Percentiles rank a stretch among this genome's conserved stretches.
These are phyloP conservation scores for Thyatira batis DNA, from an alignment of 2,888 invertebrate species.

Conservation along the genomic window DNA sequence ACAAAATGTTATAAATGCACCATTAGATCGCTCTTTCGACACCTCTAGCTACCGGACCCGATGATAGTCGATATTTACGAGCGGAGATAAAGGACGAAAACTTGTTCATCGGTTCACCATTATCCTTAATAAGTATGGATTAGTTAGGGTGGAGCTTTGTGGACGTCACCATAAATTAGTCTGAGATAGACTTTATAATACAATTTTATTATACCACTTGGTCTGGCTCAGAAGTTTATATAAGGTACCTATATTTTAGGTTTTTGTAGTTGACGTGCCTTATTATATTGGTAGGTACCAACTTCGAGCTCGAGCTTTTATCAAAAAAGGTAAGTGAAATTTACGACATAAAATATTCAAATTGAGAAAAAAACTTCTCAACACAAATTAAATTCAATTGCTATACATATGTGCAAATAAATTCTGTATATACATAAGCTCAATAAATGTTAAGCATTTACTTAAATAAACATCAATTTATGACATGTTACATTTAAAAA, in stretches of 20 bases:
- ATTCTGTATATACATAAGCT: no score
- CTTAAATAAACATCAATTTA: no score
- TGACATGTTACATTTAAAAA: no score
- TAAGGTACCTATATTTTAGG: conserved; percentile 7
- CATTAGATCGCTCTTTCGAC: conserved; percentile 67
- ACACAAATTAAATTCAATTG: not conserved
- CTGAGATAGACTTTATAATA: conserved; percentile 68
- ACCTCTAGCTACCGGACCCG: conserved; percentile 58
- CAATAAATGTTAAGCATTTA: no score
- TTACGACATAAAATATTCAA: not conserved
- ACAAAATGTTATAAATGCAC: conserved; percentile 54
- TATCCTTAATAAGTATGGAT: conserved; percentile 81
- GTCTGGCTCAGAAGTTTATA: not conserved
- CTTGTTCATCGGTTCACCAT: conserved; percentile 77
- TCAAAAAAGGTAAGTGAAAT: no score
- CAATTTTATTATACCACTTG: conserved; percentile 60
- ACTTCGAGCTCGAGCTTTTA: no score
- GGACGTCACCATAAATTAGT: conserved; percentile 69
- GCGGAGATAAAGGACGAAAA: conserved; percentile 72
- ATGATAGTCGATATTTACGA: conserved; percentile 68
- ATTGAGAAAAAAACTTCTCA: not conserved
- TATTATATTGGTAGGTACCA: no score
- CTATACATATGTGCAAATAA: not conserved
- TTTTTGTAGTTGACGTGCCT: not conserved
- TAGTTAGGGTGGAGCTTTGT: conserved; percentile 64